A percentile compares a stretch with the other conserved stretches of the same genome.
phyloP scores from a whole-genome alignment of 1,140 invertebrate genomes.

The Lethocerus indicus region DNA sequence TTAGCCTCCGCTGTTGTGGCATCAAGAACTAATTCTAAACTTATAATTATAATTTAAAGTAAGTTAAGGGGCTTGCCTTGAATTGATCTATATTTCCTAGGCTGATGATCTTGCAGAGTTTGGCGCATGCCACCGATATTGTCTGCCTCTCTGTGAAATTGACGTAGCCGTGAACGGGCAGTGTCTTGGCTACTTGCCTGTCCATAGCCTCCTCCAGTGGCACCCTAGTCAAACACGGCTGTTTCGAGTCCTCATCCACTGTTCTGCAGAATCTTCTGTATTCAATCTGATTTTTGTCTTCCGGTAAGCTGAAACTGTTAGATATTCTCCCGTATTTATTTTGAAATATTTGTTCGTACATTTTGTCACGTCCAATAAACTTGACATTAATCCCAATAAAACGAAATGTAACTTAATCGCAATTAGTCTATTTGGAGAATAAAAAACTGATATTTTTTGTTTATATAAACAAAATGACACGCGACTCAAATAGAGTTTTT shows the following conservation, averaged over 20 bases:
- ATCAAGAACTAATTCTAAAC: neutral
- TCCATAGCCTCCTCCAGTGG: constrained; percentile 1
- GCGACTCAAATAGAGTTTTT: neutral
- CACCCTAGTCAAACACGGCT: neutral
- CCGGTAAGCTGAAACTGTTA: neutral
- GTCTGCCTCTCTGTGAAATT: neutral
- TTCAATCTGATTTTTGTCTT: neutral
- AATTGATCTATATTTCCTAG: neutral
- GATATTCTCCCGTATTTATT: neutral
- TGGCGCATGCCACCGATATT: neutral
- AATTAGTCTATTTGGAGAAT: neutral
- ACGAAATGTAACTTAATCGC: neutral
- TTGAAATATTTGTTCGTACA: neutral
- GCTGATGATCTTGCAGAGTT: neutral
- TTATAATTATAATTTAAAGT: neutral
- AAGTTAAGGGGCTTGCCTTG: neutral
- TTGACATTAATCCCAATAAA: neutral
- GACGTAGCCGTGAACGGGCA: neutral
- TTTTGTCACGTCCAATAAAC: neutral
- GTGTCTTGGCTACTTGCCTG: neutral
- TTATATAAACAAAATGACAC: neutral
- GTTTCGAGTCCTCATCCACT: constrained; percentile 1
- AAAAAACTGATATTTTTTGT: neutral
- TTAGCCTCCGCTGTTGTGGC: neutral
- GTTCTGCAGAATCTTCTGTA: constrained; percentile 4